Evolutionary conservation across 1,140 invertebrate species (phyloP).

Genomic region (Grapholita molesta): DNA sequence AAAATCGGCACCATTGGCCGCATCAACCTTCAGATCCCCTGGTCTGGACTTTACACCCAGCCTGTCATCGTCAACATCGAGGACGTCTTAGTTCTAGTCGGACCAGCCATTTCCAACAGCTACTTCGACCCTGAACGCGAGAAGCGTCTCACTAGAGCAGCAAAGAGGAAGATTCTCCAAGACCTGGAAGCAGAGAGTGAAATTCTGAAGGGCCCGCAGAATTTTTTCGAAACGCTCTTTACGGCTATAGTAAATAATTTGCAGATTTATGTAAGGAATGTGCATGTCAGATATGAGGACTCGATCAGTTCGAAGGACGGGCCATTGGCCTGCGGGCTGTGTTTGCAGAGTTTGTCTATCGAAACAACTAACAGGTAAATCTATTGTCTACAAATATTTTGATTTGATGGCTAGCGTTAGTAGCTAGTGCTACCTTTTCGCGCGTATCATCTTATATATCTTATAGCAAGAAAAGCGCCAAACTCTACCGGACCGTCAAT

Average conservation of each 20-base stretch:
- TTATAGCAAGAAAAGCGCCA: no score
- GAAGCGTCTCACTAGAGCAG: constrained; percentile 84
- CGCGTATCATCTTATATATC: no score
- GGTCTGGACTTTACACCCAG: constrained; percentile 85
- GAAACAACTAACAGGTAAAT: constrained; percentile 90
- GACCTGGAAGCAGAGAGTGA: constrained; percentile 76
- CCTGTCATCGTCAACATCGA: constrained; percentile 84
- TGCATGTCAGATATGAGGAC: constrained; percentile 92
- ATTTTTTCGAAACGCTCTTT: constrained; percentile 85
- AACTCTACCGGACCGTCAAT: no score
- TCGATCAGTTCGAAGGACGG: constrained; percentile 82
- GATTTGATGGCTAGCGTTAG: no score
- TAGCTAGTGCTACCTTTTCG: no score
- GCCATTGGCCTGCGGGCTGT: constrained; percentile 87
- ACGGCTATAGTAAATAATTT: constrained; percentile 89
- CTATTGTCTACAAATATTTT: no score
- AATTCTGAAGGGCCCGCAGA: constrained; percentile 74
- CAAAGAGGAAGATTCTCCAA: constrained; percentile 81
- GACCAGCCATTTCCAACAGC: constrained; percentile 83
- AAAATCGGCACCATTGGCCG: constrained; percentile 88
- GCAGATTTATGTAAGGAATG: constrained; percentile 88
- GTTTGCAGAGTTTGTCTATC: constrained; percentile 87
- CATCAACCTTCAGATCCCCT: constrained; percentile 87
- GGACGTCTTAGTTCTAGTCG: constrained; percentile 87
- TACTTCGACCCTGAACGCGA: constrained; percentile 87